Percentiles rank a stretch among this genome's conserved stretches.
phyloP scores from a whole-genome alignment of 2,113 vertebrate species.

The Ardeotis arabs region DNA sequence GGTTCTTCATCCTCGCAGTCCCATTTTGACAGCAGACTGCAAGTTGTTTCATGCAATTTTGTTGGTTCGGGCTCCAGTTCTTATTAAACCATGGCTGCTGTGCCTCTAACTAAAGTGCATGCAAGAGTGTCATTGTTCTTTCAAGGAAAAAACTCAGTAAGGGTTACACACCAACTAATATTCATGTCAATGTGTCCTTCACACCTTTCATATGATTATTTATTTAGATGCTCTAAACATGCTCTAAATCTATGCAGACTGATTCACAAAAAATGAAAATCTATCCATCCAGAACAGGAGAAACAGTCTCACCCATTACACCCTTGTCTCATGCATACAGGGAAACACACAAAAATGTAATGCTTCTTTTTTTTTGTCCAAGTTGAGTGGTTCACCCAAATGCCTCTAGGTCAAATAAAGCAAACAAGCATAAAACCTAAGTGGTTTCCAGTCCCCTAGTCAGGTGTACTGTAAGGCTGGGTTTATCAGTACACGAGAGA shows the following conservation, averaged over 20 bases:
- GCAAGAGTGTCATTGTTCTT: neutral
- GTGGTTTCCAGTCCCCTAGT: neutral
- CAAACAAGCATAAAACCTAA: neutral
- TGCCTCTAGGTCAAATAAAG: neutral
- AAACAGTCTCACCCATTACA: neutral
- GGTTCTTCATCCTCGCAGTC: no score
- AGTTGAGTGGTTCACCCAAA: neutral
- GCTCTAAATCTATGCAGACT: neutral
- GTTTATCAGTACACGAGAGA: neutral
- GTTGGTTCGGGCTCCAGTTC: conserved; percentile 40
- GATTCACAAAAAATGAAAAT: neutral
- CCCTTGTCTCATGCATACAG: neutral
- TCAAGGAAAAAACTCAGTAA: neutral
- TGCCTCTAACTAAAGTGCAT: neutral
- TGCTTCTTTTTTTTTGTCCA: neutral
- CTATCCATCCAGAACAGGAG: neutral
- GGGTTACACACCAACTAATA: neutral
- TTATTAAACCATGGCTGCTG: neutral
- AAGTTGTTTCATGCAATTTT: conserved; percentile 41
- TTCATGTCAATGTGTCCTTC: neutral
- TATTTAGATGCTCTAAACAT: neutral
- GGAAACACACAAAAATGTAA: neutral
- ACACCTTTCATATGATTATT: neutral
- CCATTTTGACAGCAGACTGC: conserved; percentile 62
- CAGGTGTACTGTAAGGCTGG: neutral